Base-by-base conservation (phyloP, 2,797 vertebrate genomes). In the Enteromius viviparus region DNA sequence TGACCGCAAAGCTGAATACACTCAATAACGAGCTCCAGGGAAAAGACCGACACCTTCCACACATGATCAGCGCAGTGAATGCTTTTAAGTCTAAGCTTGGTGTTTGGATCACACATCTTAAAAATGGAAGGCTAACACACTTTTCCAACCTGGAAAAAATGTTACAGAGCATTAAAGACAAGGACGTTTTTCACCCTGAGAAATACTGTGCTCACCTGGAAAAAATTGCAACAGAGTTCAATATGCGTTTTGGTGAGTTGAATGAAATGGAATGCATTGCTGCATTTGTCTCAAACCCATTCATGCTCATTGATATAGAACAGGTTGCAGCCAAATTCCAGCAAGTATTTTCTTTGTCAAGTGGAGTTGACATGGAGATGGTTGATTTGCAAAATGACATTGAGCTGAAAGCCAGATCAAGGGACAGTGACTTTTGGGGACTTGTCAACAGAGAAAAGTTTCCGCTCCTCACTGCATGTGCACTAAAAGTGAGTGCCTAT, bases 401-500 rank as follows among this genome's bases (percentile, higher is more conserved):
- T 0, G 37, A 76, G 62, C 26, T 89, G 78, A 85, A 88, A 85
- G 78, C 40, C 80, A 83, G 85, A 81, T 81, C 70, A 82, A 85
- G 77, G 58, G 64, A 82, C 34, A 65, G 23, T 69, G 60, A 62
- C 60, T 15, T 62, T 62, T 62, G 80, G 70, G 85, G 85, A 84
- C 51, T 81, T 83, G 72, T 86, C 55, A 79, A 58, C 47, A 80
- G 72, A 58, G 72, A 83, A 11, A 85, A 55, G 34, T 85, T 77
- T 78, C 60, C 82, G n/a, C 84, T 87, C 81, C 45, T 82, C n/a
- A 49, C 49, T 0, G 5, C 85, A 80, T 79, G 75, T 79, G 78
- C 69, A 66, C 75, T 81, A 9, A 83, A 69, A 79, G 64, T 66
- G 19, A 53, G 9, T 53, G 29, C 49, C 19, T 53, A 21, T 19